These are phyloP conservation scores for Mythimna lalbum DNA, from an alignment of 2,888 invertebrate genomes.

Conservation along the genomic window DNA sequence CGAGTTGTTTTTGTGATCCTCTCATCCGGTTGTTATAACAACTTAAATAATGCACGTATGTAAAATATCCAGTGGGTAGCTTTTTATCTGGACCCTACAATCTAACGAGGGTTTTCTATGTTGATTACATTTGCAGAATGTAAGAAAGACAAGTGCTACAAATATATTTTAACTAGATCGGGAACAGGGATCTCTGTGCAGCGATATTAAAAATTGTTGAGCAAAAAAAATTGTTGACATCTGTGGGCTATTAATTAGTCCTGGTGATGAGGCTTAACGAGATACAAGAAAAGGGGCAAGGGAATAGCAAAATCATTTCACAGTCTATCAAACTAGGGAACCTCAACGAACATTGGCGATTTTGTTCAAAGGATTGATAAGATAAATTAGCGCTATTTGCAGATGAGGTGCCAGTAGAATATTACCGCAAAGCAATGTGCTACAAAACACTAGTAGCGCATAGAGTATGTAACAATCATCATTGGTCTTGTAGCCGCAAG, in stretches of 20 bases:
- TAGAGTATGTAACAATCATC: neutral
- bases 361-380: neutral
- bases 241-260: neutral
- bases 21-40: constrained; percentile 33
- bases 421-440: neutral
- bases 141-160: constrained; percentile 13
- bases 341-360: neutral
- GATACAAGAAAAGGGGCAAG: neutral
- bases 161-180: constrained; percentile 17
- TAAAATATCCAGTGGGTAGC: constrained; percentile 22
- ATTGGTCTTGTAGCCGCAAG: too few species aligned
- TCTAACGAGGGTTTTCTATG: constrained; percentile 14
- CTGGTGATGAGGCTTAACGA: neutral
- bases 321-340: neutral
- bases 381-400: neutral
- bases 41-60: constrained; percentile 48
- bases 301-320: neutral
- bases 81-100: constrained; percentile 32
- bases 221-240: neutral
- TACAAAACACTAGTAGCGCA: neutral
- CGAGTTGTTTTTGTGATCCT: constrained; percentile 6
- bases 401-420: neutral
- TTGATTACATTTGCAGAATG: constrained; percentile 9
- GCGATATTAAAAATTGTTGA: neutral
- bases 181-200: neutral